Evolutionary conservation across 2,113 vertebrate genomes (phyloP), one percentile per base, ranked within the genome.

Genomic region (Apodemus sylvaticus): DNA sequence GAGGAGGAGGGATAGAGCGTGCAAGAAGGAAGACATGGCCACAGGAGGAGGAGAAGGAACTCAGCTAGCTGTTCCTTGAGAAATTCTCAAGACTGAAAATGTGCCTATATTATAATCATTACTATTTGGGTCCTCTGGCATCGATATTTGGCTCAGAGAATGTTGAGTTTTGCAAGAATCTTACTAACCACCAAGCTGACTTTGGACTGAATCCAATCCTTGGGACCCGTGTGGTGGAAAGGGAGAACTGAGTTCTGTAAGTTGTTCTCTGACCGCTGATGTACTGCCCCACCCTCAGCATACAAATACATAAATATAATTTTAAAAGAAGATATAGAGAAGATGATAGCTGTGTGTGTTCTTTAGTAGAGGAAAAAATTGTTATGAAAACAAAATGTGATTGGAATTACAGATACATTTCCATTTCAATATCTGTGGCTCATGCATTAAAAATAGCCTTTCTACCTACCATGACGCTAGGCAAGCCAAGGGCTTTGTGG

Each of bases 401-500:
- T 89, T 91, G 45, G 68, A 92, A 95, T 96, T 94, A 85, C 48
- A 74, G 79, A 71, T 83, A 48, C 91, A 70, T 77, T 71, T 93
- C 62, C 48, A 13, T 83, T 74, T 60, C 66, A 97, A 86, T 62
- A 34, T 71, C 0, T 91, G 95, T 48, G 95, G 92, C 82, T 34
- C 39, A 39, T 16, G 91, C 16, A 94, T 60, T 60, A 83, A 97
- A 94, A 97, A 97, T 90, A 53, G 68, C 95, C 96, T 90, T 96
- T 96, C 16, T 85, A 87, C 39, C 16, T 85, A 87, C 39, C 78
- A 29, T 45, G 71, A 92, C 93, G 36, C 0, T 0, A 62, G 90
- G 79, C 0, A 66, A 91, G 82, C 95, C 95, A 90, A 90, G 86
- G 83, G 51, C 42, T 81, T 48, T 1, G 22, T 66, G 87, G 79